Base-by-base conservation (phyloP, 1,140 invertebrate species). In the Sarcophaga bullata region DNA sequence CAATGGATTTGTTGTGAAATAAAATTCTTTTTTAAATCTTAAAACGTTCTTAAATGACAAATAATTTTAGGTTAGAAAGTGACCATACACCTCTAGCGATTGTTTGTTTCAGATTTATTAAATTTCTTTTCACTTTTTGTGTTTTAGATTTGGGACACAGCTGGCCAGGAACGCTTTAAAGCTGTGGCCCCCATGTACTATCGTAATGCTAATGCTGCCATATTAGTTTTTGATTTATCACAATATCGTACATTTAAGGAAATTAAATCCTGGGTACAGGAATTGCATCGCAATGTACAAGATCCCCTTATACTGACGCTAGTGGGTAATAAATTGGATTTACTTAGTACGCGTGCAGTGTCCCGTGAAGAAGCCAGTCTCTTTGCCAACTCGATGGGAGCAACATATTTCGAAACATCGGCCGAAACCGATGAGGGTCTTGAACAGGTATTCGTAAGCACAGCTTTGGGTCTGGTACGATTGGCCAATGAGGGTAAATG, bases 121-220 rank as follows among this genome's bases (percentile, higher is more conserved):
- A 48, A 78, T 7, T 54, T 58, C 13, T 58, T 15, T 76, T 80
- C 68, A 11, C 47, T 68, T n/a, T 17, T 17, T 62, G 5, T n/a
- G n/a, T 80, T 82, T 50, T 52, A 93, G 95, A 94, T 95, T 48
- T 96, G 97, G 97, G 97, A 98, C 88, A 98, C 97, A 8, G 97
- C 97, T 9, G 97, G 97, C 0, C 95, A 97, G 89, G 94, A 95
- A 89, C 91, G 96, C 85, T 98, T 97, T 90, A 92, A 94, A 82
- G 94, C 96, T 0, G 95, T 98, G 92, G 96, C 96, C 0, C 97
- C 97, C 8, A 97, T 98, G 95, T 98, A 98, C 89, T 98, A 98
- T 90, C 92, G 97, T 85, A 96, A 97, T 85, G 95, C 97, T 0
- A 96, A 96, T 86, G 96, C 95, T 5, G 96, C 96, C 4, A 92